These are phyloP conservation scores for Acanthurus tractus DNA, from an alignment of 2,797 vertebrate species.

Conservation along the genomic window DNA sequence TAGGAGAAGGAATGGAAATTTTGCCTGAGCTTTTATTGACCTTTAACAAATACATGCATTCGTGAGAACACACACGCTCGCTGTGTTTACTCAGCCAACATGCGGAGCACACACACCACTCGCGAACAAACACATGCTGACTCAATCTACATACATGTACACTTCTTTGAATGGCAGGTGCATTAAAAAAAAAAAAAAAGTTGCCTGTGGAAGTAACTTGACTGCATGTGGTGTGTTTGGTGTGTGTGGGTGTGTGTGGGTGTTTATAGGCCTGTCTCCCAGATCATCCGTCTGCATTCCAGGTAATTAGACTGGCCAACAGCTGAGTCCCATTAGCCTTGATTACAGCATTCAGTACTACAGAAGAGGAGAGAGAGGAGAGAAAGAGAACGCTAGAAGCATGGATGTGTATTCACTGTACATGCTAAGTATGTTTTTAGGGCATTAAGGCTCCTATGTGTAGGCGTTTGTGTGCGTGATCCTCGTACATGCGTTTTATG, in stretches of 20 bases:
- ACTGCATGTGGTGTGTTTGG: not conserved
- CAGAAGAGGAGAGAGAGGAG: slow-evolving; percentile 39
- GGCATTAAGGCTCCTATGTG: slow-evolving; percentile 27
- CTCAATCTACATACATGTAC: not conserved
- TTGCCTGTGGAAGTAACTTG: slow-evolving; percentile 2
- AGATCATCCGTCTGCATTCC: slow-evolving; percentile 83
- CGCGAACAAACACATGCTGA: slow-evolving; percentile 3
- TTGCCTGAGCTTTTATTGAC: slow-evolving; percentile 40
- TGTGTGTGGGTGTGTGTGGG: slow-evolving; percentile 18
- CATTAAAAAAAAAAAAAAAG: slow-evolving; percentile 20
- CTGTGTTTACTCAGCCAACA: slow-evolving; percentile 12
- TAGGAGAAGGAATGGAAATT: slow-evolving; percentile 38
- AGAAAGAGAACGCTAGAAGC: slow-evolving; percentile 8
- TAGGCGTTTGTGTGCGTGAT: slow-evolving; percentile 41
- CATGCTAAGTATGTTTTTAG: slow-evolving; percentile 26
- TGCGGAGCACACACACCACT: slow-evolving; percentile 4
- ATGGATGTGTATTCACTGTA: slow-evolving; percentile 19
- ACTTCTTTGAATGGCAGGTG: slow-evolving; percentile 53
- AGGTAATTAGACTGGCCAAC: slow-evolving; percentile 84
- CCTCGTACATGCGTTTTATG: slow-evolving; percentile 13
- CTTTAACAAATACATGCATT: slow-evolving; percentile 45
- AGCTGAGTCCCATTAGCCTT: slow-evolving; percentile 86
- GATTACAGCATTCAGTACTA: slow-evolving; percentile 80
- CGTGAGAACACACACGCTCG: slow-evolving; percentile 7
- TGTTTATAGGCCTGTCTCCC: slow-evolving; percentile 58